These are phyloP conservation scores for Euclidia mi DNA, from an alignment of 2,888 invertebrate genomes.

Conservation along the genomic window DNA sequence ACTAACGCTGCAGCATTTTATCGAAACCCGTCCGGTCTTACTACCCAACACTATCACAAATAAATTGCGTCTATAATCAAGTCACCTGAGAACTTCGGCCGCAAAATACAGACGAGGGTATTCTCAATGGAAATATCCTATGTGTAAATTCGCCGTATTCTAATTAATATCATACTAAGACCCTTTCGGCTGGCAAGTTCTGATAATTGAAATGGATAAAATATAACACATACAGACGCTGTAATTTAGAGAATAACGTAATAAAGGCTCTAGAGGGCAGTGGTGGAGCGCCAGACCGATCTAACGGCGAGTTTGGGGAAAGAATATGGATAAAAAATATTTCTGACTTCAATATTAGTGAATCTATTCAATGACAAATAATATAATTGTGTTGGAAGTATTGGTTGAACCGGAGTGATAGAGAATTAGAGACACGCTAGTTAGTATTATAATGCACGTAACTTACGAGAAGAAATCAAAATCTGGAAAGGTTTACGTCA, in stretches of 20 bases:
- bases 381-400: no score
- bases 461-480: no score
- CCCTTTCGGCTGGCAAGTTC: slow-evolving; percentile 46
- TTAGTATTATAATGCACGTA: no score
- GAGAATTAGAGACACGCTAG: no score
- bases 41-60: slow-evolving; percentile 12
- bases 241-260: background rate
- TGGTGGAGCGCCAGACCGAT: no score
- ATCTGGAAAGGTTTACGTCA: no score
- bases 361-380: no score
- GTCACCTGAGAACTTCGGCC: slow-evolving; percentile 19
- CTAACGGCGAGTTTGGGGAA: no score
- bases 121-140: slow-evolving; percentile 52
- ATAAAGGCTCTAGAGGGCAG: no score
- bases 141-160: slow-evolving; percentile 52
- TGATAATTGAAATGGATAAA: slow-evolving; percentile 61
- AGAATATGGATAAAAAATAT: no score
- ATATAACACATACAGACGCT: slow-evolving; percentile 6
- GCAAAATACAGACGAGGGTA: slow-evolving; percentile 27
- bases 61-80: slow-evolving; percentile 20
- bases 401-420: no score
- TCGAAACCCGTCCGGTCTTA: background rate
- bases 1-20: slow-evolving; percentile 1
- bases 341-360: no score
- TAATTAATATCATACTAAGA: slow-evolving; percentile 57